Evolutionary conservation across 2,797 vertebrate genomes (phyloP).

Genomic region (Echiichthys vipera): DNA sequence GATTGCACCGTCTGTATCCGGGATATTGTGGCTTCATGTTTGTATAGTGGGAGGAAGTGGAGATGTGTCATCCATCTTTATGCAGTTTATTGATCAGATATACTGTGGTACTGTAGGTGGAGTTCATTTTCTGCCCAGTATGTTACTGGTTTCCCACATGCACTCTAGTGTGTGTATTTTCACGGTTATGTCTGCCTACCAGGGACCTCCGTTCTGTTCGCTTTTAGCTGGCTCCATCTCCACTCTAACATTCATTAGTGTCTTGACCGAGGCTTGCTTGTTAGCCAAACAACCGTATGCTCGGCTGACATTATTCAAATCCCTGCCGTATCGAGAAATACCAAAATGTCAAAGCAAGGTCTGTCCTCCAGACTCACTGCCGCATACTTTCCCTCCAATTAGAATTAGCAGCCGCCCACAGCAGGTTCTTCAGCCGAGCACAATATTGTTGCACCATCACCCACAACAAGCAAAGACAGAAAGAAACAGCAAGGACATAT

Average conservation of each 20-base stretch:
- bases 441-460: slow-evolving; percentile 39
- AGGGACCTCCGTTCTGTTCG: slow-evolving; percentile 54
- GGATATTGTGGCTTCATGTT: too few species aligned
- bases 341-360: slow-evolving; percentile 76
- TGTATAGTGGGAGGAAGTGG: too few species aligned
- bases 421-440: slow-evolving; percentile 27
- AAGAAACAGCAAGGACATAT: slow-evolving; percentile 8
- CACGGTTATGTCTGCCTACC: slow-evolving; percentile 9
- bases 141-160: slow-evolving; percentile 37
- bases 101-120: slow-evolving; percentile 1
- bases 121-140: slow-evolving; percentile 24
- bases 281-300: slow-evolving; percentile 67
- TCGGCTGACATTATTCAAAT: slow-evolving; percentile 77
- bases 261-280: slow-evolving; percentile 61
- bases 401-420: slow-evolving; percentile 64
- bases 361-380: slow-evolving; percentile 44
- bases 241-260: slow-evolving; percentile 71
- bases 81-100: too few species aligned
- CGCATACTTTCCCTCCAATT: slow-evolving; percentile 68
- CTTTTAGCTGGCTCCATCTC: slow-evolving; percentile 60
- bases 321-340: slow-evolving; percentile 64
- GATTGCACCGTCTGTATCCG: too few species aligned
- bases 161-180: slow-evolving; percentile 1
- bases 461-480: slow-evolving; percentile 31
- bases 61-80: too few species aligned